Conservation (phyloP, 1,140 invertebrate genomes). For the Euglossa dilemma region DNA sequence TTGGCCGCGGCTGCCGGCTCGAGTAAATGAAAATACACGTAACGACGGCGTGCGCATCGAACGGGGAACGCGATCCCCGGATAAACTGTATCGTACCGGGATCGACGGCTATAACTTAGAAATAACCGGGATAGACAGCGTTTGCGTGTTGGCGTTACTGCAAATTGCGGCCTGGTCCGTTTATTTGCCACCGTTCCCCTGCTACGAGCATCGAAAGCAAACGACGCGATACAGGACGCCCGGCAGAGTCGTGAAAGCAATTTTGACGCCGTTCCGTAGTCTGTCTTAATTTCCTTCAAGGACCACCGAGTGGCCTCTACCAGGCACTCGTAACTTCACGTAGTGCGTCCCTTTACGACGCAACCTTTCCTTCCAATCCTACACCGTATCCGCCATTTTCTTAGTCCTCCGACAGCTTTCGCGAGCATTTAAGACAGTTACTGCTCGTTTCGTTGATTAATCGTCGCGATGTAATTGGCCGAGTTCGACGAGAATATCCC, state of each 20-base stretch:
- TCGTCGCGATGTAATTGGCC: background rate
- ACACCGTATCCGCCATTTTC: background rate
- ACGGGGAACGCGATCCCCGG: background rate
- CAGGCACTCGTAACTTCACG: slow-evolving; percentile 45
- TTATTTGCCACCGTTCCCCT: background rate
- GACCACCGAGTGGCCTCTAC: background rate
- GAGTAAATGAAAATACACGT: background rate
- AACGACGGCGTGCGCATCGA: background rate
- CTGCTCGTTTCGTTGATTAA: background rate
- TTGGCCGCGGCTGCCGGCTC: too few species aligned
- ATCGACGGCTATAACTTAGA: background rate
- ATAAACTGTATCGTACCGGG: background rate
- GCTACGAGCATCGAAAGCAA: background rate
- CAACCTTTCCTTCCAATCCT: slow-evolving; percentile 34
- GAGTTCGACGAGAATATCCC: background rate
- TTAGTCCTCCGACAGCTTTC: background rate
- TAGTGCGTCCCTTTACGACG: slow-evolving; percentile 44
- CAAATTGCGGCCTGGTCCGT: slow-evolving; percentile 1
- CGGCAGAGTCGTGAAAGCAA: slow-evolving; percentile 41
- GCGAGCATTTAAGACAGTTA: background rate
- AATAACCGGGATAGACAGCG: slow-evolving; percentile 4
- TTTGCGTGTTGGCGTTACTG: slow-evolving; percentile 12
- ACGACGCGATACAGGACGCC: slow-evolving; percentile 4
- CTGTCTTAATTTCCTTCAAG: slow-evolving; percentile 58
- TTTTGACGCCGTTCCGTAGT: slow-evolving; percentile 48